Percentiles rank a stretch among this genome's conserved stretches.
Evolutionary conservation across 2,113 vertebrate genomes (phyloP).

Genomic region (Pagrus major): DNA sequence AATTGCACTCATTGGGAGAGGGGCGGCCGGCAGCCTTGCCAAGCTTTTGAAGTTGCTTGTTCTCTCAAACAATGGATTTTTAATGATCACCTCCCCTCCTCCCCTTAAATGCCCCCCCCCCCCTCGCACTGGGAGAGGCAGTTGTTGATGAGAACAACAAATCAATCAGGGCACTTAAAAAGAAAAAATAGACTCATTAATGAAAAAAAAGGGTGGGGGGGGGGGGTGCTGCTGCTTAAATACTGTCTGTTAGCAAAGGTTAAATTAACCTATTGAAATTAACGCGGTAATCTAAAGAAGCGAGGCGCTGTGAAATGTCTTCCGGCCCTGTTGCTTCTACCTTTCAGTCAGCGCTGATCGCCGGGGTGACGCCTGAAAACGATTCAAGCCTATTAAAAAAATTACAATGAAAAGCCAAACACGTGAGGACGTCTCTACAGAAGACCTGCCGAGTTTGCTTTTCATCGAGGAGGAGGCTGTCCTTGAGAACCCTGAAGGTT

Average conservation of each 20-base stretch:
- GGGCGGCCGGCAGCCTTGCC: conserved; percentile 54
- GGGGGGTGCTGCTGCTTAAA: conserved; percentile 42
- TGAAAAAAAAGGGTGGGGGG: too few species aligned
- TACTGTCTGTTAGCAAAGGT: conserved; percentile 38
- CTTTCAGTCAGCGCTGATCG: background rate
- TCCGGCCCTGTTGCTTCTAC: background rate
- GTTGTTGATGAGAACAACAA: conserved; percentile 66
- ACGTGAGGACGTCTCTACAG: background rate
- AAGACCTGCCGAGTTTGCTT: background rate
- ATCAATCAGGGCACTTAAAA: conserved; percentile 57
- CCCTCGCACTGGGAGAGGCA: conserved; percentile 32
- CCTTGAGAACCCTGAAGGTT: background rate
- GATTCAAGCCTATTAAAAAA: background rate
- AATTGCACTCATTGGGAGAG: conserved; percentile 76
- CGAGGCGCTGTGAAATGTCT: conserved; percentile 1
- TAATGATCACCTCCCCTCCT: conserved; percentile 69
- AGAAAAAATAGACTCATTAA: conserved; percentile 39
- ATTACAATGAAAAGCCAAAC: background rate
- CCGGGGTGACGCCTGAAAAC: background rate
- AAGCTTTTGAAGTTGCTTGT: conserved; percentile 73
- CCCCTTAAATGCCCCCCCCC: background rate
- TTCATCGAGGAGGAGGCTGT: background rate
- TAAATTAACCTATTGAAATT: conserved; percentile 34
- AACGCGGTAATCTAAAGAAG: conserved; percentile 2
- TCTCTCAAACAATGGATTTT: conserved; percentile 76